A percentile compares a stretch with the other conserved stretches of the same genome.
These are phyloP conservation scores for Anabas testudineus DNA, from an alignment of 2,797 vertebrate species.

Conservation along the genomic window DNA sequence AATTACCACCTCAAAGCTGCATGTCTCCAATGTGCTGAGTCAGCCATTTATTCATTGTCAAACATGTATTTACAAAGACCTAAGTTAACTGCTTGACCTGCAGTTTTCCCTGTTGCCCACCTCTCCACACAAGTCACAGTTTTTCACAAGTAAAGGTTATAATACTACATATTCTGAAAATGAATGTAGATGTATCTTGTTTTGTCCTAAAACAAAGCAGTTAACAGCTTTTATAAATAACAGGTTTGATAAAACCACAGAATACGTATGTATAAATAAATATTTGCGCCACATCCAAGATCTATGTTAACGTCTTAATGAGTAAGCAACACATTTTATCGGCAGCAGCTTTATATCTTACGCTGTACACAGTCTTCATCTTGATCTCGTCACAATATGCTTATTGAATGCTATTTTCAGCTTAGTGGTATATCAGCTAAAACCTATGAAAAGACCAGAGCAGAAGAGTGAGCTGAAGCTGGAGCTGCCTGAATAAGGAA, in stretches of 20 bases:
- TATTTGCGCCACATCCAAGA: neutral
- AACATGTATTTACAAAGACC: too few species aligned
- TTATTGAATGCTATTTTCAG: slow-evolving; percentile 57
- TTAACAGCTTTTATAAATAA: neutral
- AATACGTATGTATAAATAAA: neutral
- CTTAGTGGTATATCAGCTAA: slow-evolving; percentile 36
- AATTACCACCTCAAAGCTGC: too few species aligned
- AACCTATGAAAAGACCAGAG: slow-evolving; percentile 32
- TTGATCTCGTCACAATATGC: slow-evolving; percentile 51
- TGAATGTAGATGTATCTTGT: neutral
- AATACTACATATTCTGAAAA: too few species aligned
- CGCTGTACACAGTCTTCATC: slow-evolving; percentile 9
- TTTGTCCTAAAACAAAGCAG: too few species aligned
- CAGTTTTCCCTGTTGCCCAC: too few species aligned
- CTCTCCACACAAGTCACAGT: too few species aligned
- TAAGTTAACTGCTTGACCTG: too few species aligned
- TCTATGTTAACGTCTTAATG: slow-evolving; percentile 24
- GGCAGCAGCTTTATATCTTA: slow-evolving; percentile 8
- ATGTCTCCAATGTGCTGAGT: too few species aligned
- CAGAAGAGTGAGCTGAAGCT: slow-evolving; percentile 39
- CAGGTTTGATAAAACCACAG: slow-evolving; percentile 3
- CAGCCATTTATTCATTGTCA: too few species aligned
- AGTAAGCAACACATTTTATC: slow-evolving; percentile 19
- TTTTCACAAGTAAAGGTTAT: too few species aligned
- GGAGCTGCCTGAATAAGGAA: slow-evolving; percentile 56